Base-by-base conservation (phyloP, 2,113 vertebrate species). In the Muscicapa adusta region DNA sequence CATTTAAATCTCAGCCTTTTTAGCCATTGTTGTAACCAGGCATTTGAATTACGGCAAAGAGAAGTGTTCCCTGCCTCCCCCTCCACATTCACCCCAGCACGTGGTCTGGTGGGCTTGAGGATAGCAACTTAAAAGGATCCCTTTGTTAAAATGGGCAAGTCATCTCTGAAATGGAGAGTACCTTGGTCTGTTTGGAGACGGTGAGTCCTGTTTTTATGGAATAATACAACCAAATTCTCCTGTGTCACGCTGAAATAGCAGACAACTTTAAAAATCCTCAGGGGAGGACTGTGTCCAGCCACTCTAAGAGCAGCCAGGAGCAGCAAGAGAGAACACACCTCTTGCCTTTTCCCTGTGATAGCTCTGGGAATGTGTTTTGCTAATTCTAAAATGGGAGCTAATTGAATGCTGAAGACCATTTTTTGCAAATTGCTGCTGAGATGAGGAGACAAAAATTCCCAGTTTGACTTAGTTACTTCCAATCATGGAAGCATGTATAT, bases 1-100 rank as follows among this genome's bases (percentile, higher is more conserved):
- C 5, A 92, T 80, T 94, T 90, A 79, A 93, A 77, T 83, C 58
- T 91, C 67, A 43, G 42, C 34, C 58, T 73, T 85, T 95, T 76
- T 68, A 93, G 82, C 48, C 29, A 18, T 71, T 85, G 58, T 63
- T 88, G 31, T 80, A 83, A 50, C 22, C 10, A 54, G 63, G 40
- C 38, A 43, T 88, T 84, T 78, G 53, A 78, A 65, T 67, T 78
- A 88, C 31, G 56, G 61, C 73, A 89, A 40, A 75, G n/a, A 72
- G 50, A 47, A 61, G 18, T 18, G 28, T 48, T 82, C 57, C 5
- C 22, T 72, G 33, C 34, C 11, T 86, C 18, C 22, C 23, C 10
- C 5, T 94, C 43, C 43, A 22, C 0, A 0, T 67, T 86, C 53
- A 78, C 20, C 29, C 18, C 42, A 66, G 50, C 0, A 0, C 10